Conservation (phyloP, 2,113 vertebrate species). For the Chlorocebus sabaeus region DNA sequence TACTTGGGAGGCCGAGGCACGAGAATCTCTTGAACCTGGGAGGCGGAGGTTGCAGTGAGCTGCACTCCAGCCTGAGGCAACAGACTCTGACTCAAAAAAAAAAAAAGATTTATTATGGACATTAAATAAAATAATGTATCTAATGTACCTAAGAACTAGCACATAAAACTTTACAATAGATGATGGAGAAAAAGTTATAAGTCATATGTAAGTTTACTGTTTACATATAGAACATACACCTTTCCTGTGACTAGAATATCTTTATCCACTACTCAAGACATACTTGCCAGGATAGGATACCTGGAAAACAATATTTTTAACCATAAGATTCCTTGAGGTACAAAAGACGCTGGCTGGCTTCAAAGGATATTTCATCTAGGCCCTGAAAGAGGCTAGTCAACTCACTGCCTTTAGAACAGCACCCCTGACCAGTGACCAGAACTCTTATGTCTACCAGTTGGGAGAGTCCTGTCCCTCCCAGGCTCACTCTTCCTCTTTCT, state of each 20-base stretch:
- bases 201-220: neutral
- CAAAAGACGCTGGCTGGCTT: neutral
- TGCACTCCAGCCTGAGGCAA: too few species aligned
- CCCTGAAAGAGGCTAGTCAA: neutral
- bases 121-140: conserved; percentile 3
- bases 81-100: too few species aligned
- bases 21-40: too few species aligned
- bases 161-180: conserved; percentile 1
- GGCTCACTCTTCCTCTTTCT: neutral
- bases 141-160: neutral
- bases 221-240: neutral
- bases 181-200: conserved; percentile 14
- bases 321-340: neutral
- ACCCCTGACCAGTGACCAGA: neutral
- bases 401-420: neutral
- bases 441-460: neutral
- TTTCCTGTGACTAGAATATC: conserved; percentile 9
- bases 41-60: too few species aligned
- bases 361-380: conserved; percentile 13
- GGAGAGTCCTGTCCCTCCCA: neutral
- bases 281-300: neutral
- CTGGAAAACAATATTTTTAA: neutral
- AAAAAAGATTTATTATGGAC: neutral
- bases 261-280: neutral
- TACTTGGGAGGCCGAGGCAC: too few species aligned